Base-by-base conservation (phyloP, 2,113 vertebrate genomes). In the Lucifuga dentata region DNA sequence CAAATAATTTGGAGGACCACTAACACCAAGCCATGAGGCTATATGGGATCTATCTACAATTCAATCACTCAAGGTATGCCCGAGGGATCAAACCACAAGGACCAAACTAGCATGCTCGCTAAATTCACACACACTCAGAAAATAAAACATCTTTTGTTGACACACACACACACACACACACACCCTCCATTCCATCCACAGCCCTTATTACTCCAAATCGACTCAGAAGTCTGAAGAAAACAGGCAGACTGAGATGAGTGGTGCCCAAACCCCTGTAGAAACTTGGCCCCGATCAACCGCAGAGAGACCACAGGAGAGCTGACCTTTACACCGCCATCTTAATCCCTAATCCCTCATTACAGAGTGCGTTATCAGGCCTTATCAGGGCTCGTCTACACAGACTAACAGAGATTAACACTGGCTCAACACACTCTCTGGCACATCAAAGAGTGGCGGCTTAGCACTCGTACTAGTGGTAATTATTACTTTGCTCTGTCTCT, bases 271-370 rank as follows among this genome's bases (percentile, higher is more conserved):
- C 60, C 36, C 23, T 36, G 11, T 21, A 44, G 69, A 65, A 76
- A 76, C 44, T 11, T 32, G 52, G 24, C 58, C 39, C 15, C 55
- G 72, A 88, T 88, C 78, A 83, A 88, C 76, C 57, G 41, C 66
- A 50, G 68, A 38, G 66, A 33, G 59, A 67, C 70, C 86, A 70
- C 83, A 38, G 61, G 75, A 50, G 85, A 83, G 39, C 33, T 88
- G 88, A 89, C 88, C 89, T 57, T 64, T 79, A 56, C 50, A 50
- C 74, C 19, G 38, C 58, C 17, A 49, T 53, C 79, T 85, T 90
- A 88, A 89, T 89, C 77, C 83, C 50, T 86, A 87, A 90, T 88
- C 86, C 86, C 76, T 88, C 87, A 89, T 90, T 89, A 89, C 80
- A 71, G 85, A 69, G 81, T 20, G 63, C 2, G 10, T 74, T 81